phyloP scores from a whole-genome alignment of 2,113 vertebrate genomes.

The Tenebrosternarchus preto region DNA sequence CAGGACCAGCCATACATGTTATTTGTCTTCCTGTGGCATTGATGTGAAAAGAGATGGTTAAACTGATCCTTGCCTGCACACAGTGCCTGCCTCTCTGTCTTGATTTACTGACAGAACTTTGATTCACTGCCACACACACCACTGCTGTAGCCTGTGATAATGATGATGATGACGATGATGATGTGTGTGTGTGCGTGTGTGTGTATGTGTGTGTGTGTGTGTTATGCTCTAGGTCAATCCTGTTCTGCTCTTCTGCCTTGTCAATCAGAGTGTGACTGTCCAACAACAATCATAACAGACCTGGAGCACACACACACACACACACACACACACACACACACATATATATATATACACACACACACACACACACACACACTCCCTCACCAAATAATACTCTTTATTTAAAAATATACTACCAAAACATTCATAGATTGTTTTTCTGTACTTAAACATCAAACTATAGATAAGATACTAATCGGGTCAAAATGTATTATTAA shows the following conservation, averaged over 20 bases:
- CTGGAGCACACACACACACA: neutral
- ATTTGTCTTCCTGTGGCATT: conserved; percentile 10
- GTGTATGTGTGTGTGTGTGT: neutral
- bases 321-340: neutral
- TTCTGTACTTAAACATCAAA: too few species aligned
- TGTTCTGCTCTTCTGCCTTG: neutral
- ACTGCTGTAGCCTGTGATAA: neutral
- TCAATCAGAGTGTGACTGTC: neutral
- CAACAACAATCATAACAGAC: neutral
- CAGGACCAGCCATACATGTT: neutral
- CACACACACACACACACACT: too few species aligned
- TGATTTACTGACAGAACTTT: neutral
- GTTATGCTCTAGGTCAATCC: neutral
- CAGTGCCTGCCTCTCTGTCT: neutral
- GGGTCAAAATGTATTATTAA: too few species aligned
- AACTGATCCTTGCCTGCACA: conserved; percentile 4
- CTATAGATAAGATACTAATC: too few species aligned
- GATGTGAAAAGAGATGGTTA: conserved; percentile 30
- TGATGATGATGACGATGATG: too few species aligned
- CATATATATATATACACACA: neutral
- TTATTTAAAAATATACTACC: too few species aligned
- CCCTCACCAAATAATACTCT: too few species aligned
- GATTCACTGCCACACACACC: neutral
- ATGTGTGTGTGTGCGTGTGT: neutral
- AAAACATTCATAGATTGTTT: too few species aligned